Evolutionary conservation across 2,888 invertebrate species (phyloP).

Genomic region (Cacoxenus indagator): DNA sequence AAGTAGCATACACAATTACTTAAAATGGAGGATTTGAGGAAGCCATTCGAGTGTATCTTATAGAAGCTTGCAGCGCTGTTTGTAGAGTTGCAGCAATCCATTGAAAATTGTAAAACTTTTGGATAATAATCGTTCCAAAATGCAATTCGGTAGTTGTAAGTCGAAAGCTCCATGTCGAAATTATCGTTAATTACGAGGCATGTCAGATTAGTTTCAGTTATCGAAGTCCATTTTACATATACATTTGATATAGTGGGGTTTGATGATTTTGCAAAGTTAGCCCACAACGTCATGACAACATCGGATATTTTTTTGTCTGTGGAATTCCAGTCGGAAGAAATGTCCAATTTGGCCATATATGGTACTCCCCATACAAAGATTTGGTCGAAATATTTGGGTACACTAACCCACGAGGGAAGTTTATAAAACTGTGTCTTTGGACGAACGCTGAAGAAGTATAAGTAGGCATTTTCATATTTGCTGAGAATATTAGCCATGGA

Average conservation of each 20-base stretch:
- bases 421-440: conserved; percentile 78
- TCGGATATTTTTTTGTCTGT: conserved; percentile 85
- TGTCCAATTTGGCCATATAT: conserved; percentile 76
- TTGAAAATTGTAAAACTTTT: conserved; percentile 79
- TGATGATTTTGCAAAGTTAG: conserved; percentile 82
- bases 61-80: conserved; percentile 42
- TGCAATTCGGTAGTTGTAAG: conserved; percentile 83
- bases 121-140: conserved; percentile 91
- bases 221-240: conserved; percentile 83
- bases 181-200: conserved; percentile 82
- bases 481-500: conserved; percentile 78
- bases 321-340: conserved; percentile 79
- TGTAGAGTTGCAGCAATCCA: conserved; percentile 80
- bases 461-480: conserved; percentile 74
- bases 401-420: conserved; percentile 83
- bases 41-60: no score
- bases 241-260: conserved; percentile 80
- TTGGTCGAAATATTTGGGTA: conserved; percentile 86
- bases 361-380: conserved; percentile 88
- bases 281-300: conserved; percentile 85
- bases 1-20: no score
- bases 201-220: conserved; percentile 77
- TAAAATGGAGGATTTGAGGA: no score
- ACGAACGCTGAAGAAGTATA: conserved; percentile 83
- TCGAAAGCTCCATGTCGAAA: conserved; percentile 81